Evolutionary conservation across 2,797 vertebrate genomes (phyloP).

Genomic region (Micropoecilia bifurca): DNA sequence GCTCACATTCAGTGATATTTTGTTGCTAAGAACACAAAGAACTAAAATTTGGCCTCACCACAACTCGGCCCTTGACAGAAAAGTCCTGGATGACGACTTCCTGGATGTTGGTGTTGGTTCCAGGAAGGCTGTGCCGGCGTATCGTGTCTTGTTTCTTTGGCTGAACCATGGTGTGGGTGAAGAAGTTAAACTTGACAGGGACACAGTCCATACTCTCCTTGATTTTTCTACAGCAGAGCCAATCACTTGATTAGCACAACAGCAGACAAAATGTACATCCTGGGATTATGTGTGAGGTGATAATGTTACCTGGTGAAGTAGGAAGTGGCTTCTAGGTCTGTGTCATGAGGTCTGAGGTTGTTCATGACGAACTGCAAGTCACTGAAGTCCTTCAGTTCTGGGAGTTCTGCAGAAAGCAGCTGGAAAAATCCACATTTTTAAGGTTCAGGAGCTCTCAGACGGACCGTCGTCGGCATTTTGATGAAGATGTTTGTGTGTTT

Average conservation of each 20-base stretch:
- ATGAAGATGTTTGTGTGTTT: neutral
- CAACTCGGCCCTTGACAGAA: slow-evolving; percentile 58
- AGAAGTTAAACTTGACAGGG: slow-evolving; percentile 88
- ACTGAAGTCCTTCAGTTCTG: slow-evolving; percentile 84
- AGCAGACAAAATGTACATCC: neutral
- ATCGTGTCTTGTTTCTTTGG: slow-evolving; percentile 52
- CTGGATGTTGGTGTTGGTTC: slow-evolving; percentile 76
- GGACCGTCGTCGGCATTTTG: neutral
- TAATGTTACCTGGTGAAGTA: slow-evolving; percentile 89
- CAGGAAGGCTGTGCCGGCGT: slow-evolving; percentile 19
- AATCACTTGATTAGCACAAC: neutral
- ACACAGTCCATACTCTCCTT: slow-evolving; percentile 88
- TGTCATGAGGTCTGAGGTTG: slow-evolving; percentile 87
- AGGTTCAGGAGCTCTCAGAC: neutral
- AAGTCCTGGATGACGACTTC: slow-evolving; percentile 76
- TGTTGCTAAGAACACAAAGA: slow-evolving; percentile 8
- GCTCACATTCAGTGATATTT: slow-evolving; percentile 15
- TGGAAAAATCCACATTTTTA: slow-evolving; percentile 50
- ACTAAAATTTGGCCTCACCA: slow-evolving; percentile 62
- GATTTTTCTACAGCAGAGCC: slow-evolving; percentile 83
- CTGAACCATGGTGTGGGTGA: slow-evolving; percentile 85
- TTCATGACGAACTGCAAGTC: slow-evolving; percentile 88
- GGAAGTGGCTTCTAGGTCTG: slow-evolving; percentile 88
- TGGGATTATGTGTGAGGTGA: neutral
- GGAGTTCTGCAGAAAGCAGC: slow-evolving; percentile 89